Evolutionary conservation across 2,888 invertebrate genomes (phyloP), one percentile per base, ranked within the genome.

Genomic region (Spisula subtruncata): DNA sequence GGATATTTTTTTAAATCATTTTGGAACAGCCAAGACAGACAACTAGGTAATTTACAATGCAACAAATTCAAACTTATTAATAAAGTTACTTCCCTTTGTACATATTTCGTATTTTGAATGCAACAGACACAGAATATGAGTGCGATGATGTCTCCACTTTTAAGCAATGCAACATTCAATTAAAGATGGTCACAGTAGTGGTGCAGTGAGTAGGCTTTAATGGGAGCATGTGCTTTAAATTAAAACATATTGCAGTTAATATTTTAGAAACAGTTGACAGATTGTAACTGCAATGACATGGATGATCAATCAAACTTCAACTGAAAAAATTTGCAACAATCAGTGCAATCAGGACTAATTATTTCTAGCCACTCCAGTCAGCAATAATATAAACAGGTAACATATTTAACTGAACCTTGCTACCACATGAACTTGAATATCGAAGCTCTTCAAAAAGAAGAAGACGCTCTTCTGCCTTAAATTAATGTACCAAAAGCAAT

Each of bases 11-110:
- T 10, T 75, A 35, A n/a, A 32, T 75, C 14, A 12, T 35, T 25
- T 12, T 35, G 35, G 29, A 35, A 32, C n/a, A 75, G 32, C 75
- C 75, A 35, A 32, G 75, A 75, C 35, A 75, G 75, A 75, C 35
- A 75, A 75, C 32, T 32, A 18, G 16, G 75, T 75, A 25, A 75
- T 75, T 75, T 35, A 75, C 75, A 75, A 75, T 75, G 75, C 35
- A 75, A 75, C 32, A 75, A 75, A 75, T 75, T 35, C 18, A 18
- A n/a, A 41, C 41, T 41, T 41, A 41, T 41, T 41, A 41, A 16
- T 51, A 4, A 20, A 35, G 75, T 75, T 32, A 29, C 75, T 20
- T 75, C 75, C 75, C 75, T 35, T 75, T 35, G 35, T 25, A n/a
- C 5, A 12, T 12, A 41, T 41, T 41, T 41, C 41, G 41, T 41